Base-by-base conservation (phyloP, 1,140 invertebrate species). In the Asbolus verrucosus region DNA sequence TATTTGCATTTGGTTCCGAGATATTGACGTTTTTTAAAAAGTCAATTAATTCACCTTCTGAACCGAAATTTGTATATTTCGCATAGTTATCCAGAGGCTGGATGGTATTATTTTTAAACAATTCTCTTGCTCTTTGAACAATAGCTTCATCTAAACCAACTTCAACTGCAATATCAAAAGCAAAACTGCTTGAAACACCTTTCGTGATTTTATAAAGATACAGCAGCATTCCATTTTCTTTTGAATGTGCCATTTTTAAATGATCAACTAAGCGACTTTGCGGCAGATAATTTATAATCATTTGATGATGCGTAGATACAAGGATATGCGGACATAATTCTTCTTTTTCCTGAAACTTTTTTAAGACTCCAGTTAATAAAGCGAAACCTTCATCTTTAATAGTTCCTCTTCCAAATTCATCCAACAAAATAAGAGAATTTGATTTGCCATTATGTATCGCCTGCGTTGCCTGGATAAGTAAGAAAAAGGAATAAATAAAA, bases 351-450 rank as follows among this genome's bases (percentile, higher is more conserved):
- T 91, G 76, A 81, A 93, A 90, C 76, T 89, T 82, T 66, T 85
- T 85, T 1, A 95, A 73, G 30, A 87, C 85, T 1, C 90, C 86
- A 4, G 86, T 83, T 1, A 95, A 80, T 21, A 96, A 80, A 4
- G 90, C 83, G 27, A 90, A 76, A 0, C 93, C 93, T 82, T 94
- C 93, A 0, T 86, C 81, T 75, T 90, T 88, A 1, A 90, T 84
- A 6, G 96, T 97, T 69, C 94, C 93, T 83, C 92, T 92, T 0
- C 95, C 95, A 85, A 97, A 96, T 82, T 97, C 95, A 82, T 98
- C 96, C 41, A 97, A 85, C 21, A 97, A 85, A 0, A 97, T 84
- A 1, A 98, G 78, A 0, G 93, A 93, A 60, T 84, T 83, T 0
- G 81, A 75, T 0, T 87, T 89, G 0, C 89, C 88, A 72, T 85